These are phyloP conservation scores for Crematogaster levior DNA, from an alignment of 2,888 invertebrate species.

Conservation along the genomic window DNA sequence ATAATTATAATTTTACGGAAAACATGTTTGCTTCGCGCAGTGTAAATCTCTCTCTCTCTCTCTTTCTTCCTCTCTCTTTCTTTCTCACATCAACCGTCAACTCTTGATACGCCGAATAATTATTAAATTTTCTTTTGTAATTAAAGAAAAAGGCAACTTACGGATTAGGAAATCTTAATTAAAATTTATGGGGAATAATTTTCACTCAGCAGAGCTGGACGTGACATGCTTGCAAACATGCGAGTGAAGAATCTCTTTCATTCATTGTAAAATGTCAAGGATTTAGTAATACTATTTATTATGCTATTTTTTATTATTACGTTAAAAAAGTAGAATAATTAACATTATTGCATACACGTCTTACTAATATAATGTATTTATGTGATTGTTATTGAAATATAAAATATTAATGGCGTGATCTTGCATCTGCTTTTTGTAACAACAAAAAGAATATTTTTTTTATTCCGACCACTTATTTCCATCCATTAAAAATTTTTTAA, in stretches of 20 bases:
- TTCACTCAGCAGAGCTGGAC: constrained; percentile 66
- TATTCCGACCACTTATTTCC: not conserved
- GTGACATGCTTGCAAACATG: constrained; percentile 68
- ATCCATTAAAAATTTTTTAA: not conserved
- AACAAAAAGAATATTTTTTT: not conserved
- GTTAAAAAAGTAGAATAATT: not conserved
- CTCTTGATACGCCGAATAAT: constrained; percentile 59
- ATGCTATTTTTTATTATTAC: not conserved
- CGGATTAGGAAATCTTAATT: constrained; percentile 79
- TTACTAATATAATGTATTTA: not conserved
- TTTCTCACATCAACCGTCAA: constrained; percentile 32
- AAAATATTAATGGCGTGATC: not conserved
- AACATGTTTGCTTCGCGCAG: constrained; percentile 54
- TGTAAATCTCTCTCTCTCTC: constrained; percentile 58
- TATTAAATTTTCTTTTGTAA: constrained; percentile 76
- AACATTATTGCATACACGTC: not conserved
- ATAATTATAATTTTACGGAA: constrained; percentile 81
- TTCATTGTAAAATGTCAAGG: not conserved
- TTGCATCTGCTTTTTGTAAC: not conserved
- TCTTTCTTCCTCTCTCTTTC: constrained; percentile 38
- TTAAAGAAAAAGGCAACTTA: constrained; percentile 62
- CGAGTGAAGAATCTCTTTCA: not conserved
- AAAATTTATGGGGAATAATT: constrained; percentile 80
- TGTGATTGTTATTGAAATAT: not conserved
- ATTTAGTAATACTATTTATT: not conserved